Conservation (phyloP, 2,888 invertebrate genomes). For the Megamerina dolium region DNA sequence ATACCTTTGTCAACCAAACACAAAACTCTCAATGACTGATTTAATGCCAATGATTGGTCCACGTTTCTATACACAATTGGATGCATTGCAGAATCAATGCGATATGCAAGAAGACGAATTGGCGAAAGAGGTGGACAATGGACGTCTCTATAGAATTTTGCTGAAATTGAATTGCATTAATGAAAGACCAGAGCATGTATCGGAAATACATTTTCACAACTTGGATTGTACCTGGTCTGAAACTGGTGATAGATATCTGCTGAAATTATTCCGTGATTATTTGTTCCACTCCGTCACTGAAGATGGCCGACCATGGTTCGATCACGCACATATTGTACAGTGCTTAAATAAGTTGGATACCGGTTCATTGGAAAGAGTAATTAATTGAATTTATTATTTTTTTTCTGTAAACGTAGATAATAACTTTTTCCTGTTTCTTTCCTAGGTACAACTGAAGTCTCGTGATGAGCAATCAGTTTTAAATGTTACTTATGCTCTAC, state of each 20-base stretch:
- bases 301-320: slow-evolving; percentile 92
- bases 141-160: slow-evolving; percentile 82
- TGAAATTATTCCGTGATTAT: slow-evolving; percentile 96
- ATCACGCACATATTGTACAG: slow-evolving; percentile 90
- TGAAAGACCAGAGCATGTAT: slow-evolving; percentile 87
- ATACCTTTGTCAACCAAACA: too few species aligned
- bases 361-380: slow-evolving; percentile 72
- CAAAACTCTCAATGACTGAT: slow-evolving; percentile 84
- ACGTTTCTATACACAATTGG: slow-evolving; percentile 92
- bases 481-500: slow-evolving; percentile 89
- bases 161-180: slow-evolving; percentile 88
- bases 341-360: slow-evolving; percentile 89
- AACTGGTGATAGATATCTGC: slow-evolving; percentile 95
- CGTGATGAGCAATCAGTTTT: slow-evolving; percentile 94
- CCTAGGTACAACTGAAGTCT: slow-evolving; percentile 86
- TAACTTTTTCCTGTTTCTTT: background rate
- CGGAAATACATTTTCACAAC: too few species aligned
- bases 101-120: slow-evolving; percentile 89
- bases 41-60: slow-evolving; percentile 99
- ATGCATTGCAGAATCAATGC: slow-evolving; percentile 78
- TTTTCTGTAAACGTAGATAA: too few species aligned
- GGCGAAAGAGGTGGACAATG: slow-evolving; percentile 90
- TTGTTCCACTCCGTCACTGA: slow-evolving; percentile 92
- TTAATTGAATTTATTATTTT: too few species aligned
- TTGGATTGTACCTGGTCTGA: slow-evolving; percentile 95